phyloP scores from a whole-genome alignment of 2,888 invertebrate species.

The Apodemia duryi region DNA sequence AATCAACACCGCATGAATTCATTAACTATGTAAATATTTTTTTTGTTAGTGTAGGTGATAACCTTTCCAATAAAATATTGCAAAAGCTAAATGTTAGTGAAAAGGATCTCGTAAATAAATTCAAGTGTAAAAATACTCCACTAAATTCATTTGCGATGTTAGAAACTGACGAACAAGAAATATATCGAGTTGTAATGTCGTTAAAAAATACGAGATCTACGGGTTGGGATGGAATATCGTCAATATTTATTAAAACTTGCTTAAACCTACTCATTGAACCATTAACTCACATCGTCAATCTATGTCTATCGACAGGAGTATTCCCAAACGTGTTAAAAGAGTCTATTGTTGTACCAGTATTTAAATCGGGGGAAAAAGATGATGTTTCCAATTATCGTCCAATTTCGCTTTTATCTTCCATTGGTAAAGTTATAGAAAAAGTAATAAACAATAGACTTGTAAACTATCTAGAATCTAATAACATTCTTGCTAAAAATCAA shows the following conservation, averaged over 20 bases:
- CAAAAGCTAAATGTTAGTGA: not conserved
- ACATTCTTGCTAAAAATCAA: not conserved
- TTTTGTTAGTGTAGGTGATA: not conserved
- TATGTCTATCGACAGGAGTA: not conserved
- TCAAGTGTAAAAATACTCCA: not conserved
- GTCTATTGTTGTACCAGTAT: not conserved
- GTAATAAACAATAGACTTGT: slow-evolving; percentile 1
- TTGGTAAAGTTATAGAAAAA: slow-evolving; percentile 1
- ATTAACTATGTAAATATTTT: not conserved
- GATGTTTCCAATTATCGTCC: slow-evolving; percentile 9
- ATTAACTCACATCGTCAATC: not conserved
- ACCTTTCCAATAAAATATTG: not conserved
- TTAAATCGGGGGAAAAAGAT: slow-evolving; percentile 6
- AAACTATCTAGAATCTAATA: not conserved
- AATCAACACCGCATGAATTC: not conserved
- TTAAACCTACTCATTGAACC: not conserved
- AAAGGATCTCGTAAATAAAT: not conserved
- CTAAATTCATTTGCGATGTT: not conserved
- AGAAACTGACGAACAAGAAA: not conserved
- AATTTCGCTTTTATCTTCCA: not conserved
- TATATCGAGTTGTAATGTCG: not conserved
- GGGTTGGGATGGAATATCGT: not conserved
- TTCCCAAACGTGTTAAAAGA: not conserved
- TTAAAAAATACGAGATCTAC: not conserved
- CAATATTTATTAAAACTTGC: not conserved